Conservation (phyloP, 2,113 vertebrate genomes). For the Falco punctatus region DNA sequence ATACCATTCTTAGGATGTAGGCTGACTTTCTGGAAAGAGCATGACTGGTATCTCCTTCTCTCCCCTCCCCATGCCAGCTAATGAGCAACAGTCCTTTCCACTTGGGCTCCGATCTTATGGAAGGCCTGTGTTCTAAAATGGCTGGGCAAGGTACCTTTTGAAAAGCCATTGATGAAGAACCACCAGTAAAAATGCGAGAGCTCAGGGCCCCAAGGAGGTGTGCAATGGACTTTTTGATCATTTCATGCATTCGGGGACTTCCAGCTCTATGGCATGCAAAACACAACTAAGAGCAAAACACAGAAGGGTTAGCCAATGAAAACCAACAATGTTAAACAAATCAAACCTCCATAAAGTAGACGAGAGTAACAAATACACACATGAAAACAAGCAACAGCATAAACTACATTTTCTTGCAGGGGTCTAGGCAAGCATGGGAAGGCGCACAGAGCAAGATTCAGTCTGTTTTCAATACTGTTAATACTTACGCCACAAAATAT, state of each 20-base stretch:
- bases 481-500: neutral
- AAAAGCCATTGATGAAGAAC: constrained; percentile 65
- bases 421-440: constrained; percentile 35
- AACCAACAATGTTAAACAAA: constrained; percentile 13
- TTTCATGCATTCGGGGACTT: constrained; percentile 76
- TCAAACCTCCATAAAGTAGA: neutral
- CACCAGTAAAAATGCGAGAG: constrained; percentile 51
- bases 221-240: constrained; percentile 70
- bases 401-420: neutral
- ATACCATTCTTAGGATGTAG: constrained; percentile 13
- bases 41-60: neutral
- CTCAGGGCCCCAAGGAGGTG: constrained; percentile 67
- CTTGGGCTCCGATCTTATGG: neutral
- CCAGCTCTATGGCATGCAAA: constrained; percentile 77
- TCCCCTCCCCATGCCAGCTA: neutral
- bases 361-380: neutral
- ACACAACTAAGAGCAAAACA: constrained; percentile 76
- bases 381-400: neutral
- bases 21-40: constrained; percentile 66
- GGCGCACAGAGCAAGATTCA: neutral
- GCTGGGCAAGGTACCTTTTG: constrained; percentile 64
- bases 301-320: constrained; percentile 54
- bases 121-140: neutral
- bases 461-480: neutral
- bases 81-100: neutral